Percentiles rank a stretch among this genome's conserved stretches.
Conservation (phyloP, 2,797 vertebrate species). For the Phataginus tricuspis region DNA sequence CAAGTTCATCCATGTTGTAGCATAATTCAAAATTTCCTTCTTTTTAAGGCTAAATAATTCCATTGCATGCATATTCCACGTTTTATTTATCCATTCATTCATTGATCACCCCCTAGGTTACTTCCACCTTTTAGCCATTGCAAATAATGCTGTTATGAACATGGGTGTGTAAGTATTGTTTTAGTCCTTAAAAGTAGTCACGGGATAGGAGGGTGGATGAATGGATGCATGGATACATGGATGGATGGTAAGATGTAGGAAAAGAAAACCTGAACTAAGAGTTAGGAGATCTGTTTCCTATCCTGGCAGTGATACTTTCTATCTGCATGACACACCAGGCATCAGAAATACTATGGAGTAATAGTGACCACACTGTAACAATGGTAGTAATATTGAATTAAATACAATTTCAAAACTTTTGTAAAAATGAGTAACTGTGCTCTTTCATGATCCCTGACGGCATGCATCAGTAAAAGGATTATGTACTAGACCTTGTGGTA, state of each 20-base stretch:
- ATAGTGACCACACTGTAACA: neutral
- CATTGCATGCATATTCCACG: neutral
- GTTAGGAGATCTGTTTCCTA: neutral
- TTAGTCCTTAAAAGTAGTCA: neutral
- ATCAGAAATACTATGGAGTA: constrained; percentile 24
- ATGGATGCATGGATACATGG: neutral
- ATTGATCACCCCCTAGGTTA: neutral
- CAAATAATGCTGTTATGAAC: neutral
- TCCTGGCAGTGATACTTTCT: neutral
- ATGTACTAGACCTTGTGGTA: neutral
- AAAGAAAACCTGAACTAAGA: neutral
- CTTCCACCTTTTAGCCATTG: neutral
- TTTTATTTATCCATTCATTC: neutral
- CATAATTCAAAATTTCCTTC: neutral
- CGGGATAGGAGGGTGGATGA: too few relatives aligned
- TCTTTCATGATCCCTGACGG: neutral
- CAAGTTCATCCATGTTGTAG: neutral
- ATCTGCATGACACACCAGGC: neutral
- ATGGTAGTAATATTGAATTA: neutral
- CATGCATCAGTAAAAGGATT: neutral
- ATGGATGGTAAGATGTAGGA: too few relatives aligned
- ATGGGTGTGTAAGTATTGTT: neutral
- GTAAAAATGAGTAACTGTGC: constrained; percentile 36
- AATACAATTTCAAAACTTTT: constrained; percentile 32
- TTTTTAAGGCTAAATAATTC: neutral